Evolutionary conservation across 2,888 invertebrate genomes (phyloP).

Genomic region (Amphipyra berbera): DNA sequence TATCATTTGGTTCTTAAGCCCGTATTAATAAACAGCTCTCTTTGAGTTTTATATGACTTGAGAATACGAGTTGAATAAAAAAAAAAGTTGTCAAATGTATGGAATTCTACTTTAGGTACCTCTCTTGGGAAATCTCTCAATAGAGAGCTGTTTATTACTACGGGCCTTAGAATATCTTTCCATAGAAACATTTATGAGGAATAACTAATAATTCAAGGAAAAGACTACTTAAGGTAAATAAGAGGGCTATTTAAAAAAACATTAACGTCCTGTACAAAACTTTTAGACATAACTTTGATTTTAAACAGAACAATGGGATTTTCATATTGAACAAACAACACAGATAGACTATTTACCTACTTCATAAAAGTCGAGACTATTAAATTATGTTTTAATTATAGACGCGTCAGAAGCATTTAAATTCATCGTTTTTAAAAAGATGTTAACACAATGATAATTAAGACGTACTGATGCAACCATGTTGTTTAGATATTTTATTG

Average conservation of each 20-base stretch:
- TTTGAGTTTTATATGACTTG: too few species aligned
- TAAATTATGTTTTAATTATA: conserved; percentile 16
- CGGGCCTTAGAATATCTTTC: too few species aligned
- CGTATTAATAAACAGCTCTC: too few species aligned
- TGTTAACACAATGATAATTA: conserved; percentile 44
- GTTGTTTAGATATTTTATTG: conserved; percentile 37
- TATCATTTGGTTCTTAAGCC: too few species aligned
- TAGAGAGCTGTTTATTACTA: too few species aligned
- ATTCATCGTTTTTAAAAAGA: conserved; percentile 27
- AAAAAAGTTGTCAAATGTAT: too few species aligned
- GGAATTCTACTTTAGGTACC: too few species aligned
- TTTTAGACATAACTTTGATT: background rate
- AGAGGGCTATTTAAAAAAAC: too few species aligned
- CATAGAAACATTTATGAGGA: background rate
- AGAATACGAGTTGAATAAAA: too few species aligned
- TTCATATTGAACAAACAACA: background rate
- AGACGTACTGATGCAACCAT: conserved; percentile 42
- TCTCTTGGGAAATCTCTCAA: too few species aligned
- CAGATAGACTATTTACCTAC: background rate
- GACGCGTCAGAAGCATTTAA: conserved; percentile 15
- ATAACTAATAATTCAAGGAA: background rate
- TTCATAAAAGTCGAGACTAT: background rate
- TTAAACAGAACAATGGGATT: background rate
- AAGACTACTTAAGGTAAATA: background rate
- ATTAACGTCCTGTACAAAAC: background rate